phyloP scores from a whole-genome alignment of 1,140 invertebrate species.

The Antheraea pernyi region DNA sequence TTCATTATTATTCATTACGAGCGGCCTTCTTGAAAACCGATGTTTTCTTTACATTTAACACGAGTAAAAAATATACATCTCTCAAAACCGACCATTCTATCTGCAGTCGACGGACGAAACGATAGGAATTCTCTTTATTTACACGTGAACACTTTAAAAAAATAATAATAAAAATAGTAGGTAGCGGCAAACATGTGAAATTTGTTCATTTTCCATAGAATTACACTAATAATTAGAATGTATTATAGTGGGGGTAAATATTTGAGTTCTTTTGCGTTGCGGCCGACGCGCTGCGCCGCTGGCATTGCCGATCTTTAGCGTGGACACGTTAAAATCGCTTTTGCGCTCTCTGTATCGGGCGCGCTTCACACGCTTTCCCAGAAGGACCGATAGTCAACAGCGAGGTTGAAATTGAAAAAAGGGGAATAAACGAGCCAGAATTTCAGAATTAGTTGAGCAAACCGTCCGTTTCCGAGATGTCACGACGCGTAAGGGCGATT shows the following conservation, averaged over 20 bases:
- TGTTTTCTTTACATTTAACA: constrained; percentile 2
- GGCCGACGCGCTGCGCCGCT: constrained; percentile 16
- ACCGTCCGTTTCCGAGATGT: constrained; percentile 39
- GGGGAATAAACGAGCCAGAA: constrained; percentile 15
- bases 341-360: constrained; percentile 15
- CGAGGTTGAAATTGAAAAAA: constrained; percentile 32
- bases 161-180: constrained; percentile 39
- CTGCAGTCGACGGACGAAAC: neutral
- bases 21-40: neutral
- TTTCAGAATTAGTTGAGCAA: constrained; percentile 43
- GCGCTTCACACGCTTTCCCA: constrained; percentile 41
- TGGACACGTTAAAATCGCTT: constrained; percentile 38
- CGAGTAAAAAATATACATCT: neutral
- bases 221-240: constrained; percentile 56
- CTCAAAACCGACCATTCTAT: neutral
- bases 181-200: constrained; percentile 42
- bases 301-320: constrained; percentile 36
- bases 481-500: constrained; percentile 42
- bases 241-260: constrained; percentile 35
- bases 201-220: constrained; percentile 47
- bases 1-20: neutral
- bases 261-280: constrained; percentile 46
- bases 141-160: constrained; percentile 25
- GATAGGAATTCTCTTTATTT: constrained; percentile 32
- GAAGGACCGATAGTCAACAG: constrained; percentile 61